Base-by-base conservation (phyloP, 2,888 invertebrate species). In the Diplolepis rosae region DNA sequence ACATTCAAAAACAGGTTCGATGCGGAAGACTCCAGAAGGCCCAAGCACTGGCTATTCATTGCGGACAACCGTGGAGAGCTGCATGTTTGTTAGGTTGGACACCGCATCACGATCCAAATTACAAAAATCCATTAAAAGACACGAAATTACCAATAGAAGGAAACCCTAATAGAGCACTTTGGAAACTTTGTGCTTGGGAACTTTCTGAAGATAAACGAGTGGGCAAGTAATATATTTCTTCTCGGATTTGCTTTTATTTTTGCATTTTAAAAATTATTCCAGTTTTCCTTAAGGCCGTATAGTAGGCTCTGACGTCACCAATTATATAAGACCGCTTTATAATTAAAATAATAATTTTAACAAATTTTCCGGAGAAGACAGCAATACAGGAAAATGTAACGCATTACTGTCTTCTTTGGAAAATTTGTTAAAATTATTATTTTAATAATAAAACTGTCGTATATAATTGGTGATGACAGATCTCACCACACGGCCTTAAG, bases 61-160 rank as follows among this genome's bases (percentile, higher is more conserved):
- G 95, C 82, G 98, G 98, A 0, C 97, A 98, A 88, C 93, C 95
- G 1, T 98, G 98, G 98, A 91, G 96, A 65, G 97, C 97, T 0
- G 96, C 96, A 4, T 93, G 95, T 24, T 89, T 98, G 45, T 95
- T 97, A 87, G 98, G 98, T 2, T 98, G 98, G 97, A 91, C 94
- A 69, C 90, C 97, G 30, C 92, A 94, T 82, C 95, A 98, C 85
- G 97, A 98, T 90, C 93, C 96, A 5, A 96, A 96, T 83, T 93
- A 93, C 81, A 80, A 75, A 15, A 86, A 82, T 76, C 82, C 84
- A 27, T 24, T 81, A 3, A 78, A 72, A 66, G 86, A 81, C 72
- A 85, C 68, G 51, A 88, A 91, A 77, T 84, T 92, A 71, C 92
- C 94, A 68, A 92, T 95, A 61, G 92, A 94, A 87, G 98, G 98